A percentile compares a stretch with the other conserved stretches of the same genome.
Conservation (phyloP, 2,113 vertebrate species). For the Bubalus kerabau region DNA sequence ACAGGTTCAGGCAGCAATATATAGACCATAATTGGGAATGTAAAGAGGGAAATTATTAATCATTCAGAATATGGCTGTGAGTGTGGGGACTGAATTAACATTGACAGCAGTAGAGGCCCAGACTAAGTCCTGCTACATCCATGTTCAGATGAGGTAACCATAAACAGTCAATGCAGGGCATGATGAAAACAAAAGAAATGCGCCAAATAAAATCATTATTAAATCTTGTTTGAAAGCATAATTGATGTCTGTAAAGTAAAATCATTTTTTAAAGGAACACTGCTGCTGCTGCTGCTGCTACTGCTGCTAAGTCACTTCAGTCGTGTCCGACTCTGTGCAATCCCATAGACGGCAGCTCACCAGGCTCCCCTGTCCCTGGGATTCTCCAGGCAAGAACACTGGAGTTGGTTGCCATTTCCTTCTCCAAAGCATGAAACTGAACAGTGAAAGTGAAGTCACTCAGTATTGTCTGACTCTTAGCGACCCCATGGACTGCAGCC, state of each 20-base stretch:
- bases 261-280: neutral
- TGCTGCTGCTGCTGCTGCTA: too few relatives aligned
- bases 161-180: neutral
- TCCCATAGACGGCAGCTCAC: too few relatives aligned
- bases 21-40: neutral
- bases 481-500: too few relatives aligned
- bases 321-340: too few relatives aligned
- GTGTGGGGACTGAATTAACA: neutral
- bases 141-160: neutral
- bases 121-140: neutral
- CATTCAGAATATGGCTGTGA: neutral
- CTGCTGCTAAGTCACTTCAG: too few relatives aligned
- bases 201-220: neutral
- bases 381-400: too few relatives aligned
- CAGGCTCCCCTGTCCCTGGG: too few relatives aligned
- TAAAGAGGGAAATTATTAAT: neutral
- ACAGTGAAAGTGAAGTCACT: too few relatives aligned
- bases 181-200: neutral
- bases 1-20: accelerated
- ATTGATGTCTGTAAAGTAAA: neutral
- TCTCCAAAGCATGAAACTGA: too few relatives aligned
- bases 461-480: too few relatives aligned
- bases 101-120: neutral
- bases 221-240: neutral
- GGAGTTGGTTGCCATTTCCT: too few relatives aligned